Percentiles rank a stretch among this genome's conserved stretches.
These are phyloP conservation scores for Erpobdella octoculata DNA, from an alignment of 2,888 invertebrate genomes.

Conservation along the genomic window DNA sequence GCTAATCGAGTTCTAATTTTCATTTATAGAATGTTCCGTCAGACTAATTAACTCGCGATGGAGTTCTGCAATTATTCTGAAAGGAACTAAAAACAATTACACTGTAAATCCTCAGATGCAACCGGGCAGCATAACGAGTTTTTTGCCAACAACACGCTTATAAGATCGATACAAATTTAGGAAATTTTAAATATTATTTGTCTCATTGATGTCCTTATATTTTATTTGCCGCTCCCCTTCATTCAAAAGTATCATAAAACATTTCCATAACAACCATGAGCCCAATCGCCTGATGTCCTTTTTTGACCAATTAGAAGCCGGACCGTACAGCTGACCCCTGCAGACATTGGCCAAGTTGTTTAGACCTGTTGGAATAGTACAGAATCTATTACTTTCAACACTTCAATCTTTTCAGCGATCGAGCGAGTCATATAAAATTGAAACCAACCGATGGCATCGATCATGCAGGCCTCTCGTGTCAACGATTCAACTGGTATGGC, in stretches of 20 bases:
- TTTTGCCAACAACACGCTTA: no score
- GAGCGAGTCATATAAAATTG: neutral
- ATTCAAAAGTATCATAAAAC: conserved; percentile 71
- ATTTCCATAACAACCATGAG: conserved; percentile 69
- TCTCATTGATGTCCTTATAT: conserved; percentile 52
- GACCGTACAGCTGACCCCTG: conserved; percentile 74
- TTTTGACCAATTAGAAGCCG: conserved; percentile 65
- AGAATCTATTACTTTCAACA: neutral
- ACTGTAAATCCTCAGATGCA: no score
- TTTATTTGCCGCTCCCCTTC: conserved; percentile 82
- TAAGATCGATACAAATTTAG: no score
- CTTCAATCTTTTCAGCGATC: neutral
- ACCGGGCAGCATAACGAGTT: no score
- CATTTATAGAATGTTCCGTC: no score
- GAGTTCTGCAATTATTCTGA: no score
- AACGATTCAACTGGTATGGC: conserved; percentile 83
- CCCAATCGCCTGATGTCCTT: conserved; percentile 68
- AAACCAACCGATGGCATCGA: conserved; percentile 67
- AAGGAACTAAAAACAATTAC: no score
- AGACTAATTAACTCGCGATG: no score
- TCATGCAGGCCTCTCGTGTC: conserved; percentile 87
- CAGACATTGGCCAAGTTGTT: conserved; percentile 70
- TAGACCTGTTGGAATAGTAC: conserved; percentile 53
- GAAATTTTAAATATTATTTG: no score
- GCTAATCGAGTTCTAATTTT: no score